Percentiles rank a stretch among this genome's conserved stretches.
Evolutionary conservation across 1,140 invertebrate species (phyloP).

Genomic region (Patella vulgata): DNA sequence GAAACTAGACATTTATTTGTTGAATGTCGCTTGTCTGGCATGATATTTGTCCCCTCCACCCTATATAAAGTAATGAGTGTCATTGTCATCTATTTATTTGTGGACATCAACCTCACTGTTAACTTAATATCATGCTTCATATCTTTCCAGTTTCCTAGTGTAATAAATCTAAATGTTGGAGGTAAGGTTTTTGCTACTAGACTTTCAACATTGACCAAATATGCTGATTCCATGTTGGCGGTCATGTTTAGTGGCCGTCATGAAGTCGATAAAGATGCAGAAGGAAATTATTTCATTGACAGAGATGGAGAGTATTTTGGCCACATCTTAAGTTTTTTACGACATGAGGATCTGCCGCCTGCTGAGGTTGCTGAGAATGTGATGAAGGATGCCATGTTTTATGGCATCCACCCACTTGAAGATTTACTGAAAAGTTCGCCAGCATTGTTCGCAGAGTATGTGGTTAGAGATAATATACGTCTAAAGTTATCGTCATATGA

Average conservation of each 20-base stretch:
- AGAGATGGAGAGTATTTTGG: slow-evolving; percentile 40
- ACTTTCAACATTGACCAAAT: slow-evolving; percentile 41
- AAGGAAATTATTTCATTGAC: slow-evolving; percentile 48
- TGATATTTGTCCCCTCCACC: background rate
- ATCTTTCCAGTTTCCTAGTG: slow-evolving; percentile 38
- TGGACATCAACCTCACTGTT: background rate
- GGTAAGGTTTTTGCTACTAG: slow-evolving; percentile 44
- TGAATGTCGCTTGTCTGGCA: background rate
- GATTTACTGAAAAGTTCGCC: slow-evolving; percentile 35
- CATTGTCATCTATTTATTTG: background rate
- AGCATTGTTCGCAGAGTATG: slow-evolving; percentile 40
- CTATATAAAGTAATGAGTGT: background rate
- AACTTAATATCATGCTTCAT: background rate
- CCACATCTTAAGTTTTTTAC: slow-evolving; percentile 45
- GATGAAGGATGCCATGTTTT: slow-evolving; percentile 40
- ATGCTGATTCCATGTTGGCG: slow-evolving; percentile 51
- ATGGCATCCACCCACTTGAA: slow-evolving; percentile 37
- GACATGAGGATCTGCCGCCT: slow-evolving; percentile 39
- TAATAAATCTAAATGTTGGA: slow-evolving; percentile 57
- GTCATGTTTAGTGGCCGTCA: slow-evolving; percentile 56
- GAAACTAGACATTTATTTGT: too few species aligned
- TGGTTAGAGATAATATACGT: slow-evolving; percentile 38
- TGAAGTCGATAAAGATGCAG: slow-evolving; percentile 36
- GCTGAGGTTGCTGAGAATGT: slow-evolving; percentile 31
- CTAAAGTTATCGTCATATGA: slow-evolving; percentile 35